A percentile compares a stretch with the other conserved stretches of the same genome.
Conservation (phyloP, 2,888 invertebrate species). For the Hylaea fasciaria region DNA sequence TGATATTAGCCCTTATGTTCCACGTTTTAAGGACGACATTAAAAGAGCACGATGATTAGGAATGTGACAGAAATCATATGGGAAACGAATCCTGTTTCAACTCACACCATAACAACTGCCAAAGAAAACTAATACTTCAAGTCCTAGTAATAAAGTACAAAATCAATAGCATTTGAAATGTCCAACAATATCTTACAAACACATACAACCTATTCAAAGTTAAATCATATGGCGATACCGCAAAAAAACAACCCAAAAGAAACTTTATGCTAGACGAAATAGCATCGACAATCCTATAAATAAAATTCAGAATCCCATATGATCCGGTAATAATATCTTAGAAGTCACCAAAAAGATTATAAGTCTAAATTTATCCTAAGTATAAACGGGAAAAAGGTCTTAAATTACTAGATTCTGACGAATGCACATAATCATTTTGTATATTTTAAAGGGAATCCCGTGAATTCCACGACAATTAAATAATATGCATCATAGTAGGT, state of each 20-base stretch:
- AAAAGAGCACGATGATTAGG: conserved; percentile 3
- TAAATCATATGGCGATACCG: conserved; percentile 69
- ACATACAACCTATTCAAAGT: conserved; percentile 62
- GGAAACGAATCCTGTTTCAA: conserved; percentile 39
- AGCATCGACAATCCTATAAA: conserved; percentile 23
- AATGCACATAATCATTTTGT: background rate
- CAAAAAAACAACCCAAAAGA: conserved; percentile 30
- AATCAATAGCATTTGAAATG: conserved; percentile 31
- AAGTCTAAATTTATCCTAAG: background rate
- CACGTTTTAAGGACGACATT: background rate
- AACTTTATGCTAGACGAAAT: accelerated
- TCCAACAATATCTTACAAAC: conserved; percentile 61
- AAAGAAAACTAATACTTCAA: conserved; percentile 49
- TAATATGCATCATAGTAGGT: too few species aligned
- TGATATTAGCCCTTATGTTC: background rate
- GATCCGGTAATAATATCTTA: conserved; percentile 14
- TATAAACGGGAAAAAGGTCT: background rate
- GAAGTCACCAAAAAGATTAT: background rate
- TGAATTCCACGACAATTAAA: too few species aligned
- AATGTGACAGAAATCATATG: conserved; percentile 31
- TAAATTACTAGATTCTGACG: background rate
- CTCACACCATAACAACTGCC: conserved; percentile 25
- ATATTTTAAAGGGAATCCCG: too few species aligned
- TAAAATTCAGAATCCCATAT: conserved; percentile 17
- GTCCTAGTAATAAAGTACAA: background rate